A percentile compares a stretch with the other conserved stretches of the same genome.
These are phyloP conservation scores for Oryctes rhinoceros DNA, from an alignment of 1,140 invertebrate genomes.

Conservation along the genomic window DNA sequence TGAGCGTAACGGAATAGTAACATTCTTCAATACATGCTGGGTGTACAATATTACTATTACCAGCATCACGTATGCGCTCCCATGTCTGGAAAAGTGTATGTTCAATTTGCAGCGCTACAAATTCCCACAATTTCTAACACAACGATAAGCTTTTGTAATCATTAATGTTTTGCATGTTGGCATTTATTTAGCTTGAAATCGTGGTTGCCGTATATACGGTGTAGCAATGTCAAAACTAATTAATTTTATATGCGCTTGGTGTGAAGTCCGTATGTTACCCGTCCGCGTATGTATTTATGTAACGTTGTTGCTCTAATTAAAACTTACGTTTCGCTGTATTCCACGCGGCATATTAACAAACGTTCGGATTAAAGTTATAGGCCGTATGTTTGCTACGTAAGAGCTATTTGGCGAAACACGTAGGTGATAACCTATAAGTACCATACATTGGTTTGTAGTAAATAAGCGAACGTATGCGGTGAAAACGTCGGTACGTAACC, in stretches of 20 bases:
- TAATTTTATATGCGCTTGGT: slow-evolving; percentile 1
- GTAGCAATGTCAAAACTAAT: slow-evolving; percentile 15
- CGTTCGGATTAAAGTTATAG: not conserved
- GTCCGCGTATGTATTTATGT: not conserved
- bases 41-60: no score
- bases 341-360: not conserved
- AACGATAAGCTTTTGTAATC: not conserved
- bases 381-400: no score
- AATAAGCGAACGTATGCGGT: no score
- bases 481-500: no score
- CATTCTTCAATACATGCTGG: no score
- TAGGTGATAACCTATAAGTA: no score
- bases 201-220: not conserved
- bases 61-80: no score
- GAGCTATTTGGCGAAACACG: no score
- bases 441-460: no score
- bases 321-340: not conserved
- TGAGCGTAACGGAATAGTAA: no score
- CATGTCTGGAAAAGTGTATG: no score
- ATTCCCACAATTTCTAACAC: not conserved
- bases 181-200: not conserved
- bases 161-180: not conserved
- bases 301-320: not conserved
- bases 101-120: not conserved
- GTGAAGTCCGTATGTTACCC: not conserved